Evolutionary conservation across 2,888 invertebrate species (phyloP).

Genomic region (Campaea margaritaria): DNA sequence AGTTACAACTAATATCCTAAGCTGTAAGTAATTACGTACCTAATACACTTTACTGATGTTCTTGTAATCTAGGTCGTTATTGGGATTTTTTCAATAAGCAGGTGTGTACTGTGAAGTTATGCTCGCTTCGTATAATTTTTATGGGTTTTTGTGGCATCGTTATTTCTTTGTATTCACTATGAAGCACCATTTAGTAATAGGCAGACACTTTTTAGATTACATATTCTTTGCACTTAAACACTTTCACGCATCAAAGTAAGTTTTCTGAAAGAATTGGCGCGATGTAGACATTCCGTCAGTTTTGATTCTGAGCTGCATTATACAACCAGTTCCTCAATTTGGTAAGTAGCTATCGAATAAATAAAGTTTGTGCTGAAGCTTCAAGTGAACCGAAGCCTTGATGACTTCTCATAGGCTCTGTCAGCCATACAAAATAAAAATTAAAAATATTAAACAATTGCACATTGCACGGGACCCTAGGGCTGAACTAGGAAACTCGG

Average conservation of each 20-base stretch:
- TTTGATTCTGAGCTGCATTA: too few relatives aligned
- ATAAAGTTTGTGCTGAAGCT: too few relatives aligned
- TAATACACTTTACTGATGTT: slow-evolving; percentile 52
- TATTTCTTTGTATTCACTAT: slow-evolving; percentile 9
- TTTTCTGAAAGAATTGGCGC: background rate
- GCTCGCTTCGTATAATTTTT: slow-evolving; percentile 15
- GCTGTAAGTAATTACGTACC: slow-evolving; percentile 18
- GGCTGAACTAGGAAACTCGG: too few relatives aligned
- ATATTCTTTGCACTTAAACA: background rate
- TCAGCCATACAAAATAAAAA: too few relatives aligned
- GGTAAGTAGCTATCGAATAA: too few relatives aligned
- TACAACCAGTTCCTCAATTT: too few relatives aligned
- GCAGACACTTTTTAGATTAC: slow-evolving; percentile 12
- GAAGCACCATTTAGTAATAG: slow-evolving; percentile 2
- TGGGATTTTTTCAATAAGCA: slow-evolving; percentile 76
- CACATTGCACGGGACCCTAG: too few relatives aligned
- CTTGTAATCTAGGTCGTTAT: slow-evolving; percentile 77
- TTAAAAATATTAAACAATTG: too few relatives aligned
- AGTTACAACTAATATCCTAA: slow-evolving; percentile 19
- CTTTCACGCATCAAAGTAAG: too few relatives aligned
- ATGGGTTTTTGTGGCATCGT: slow-evolving; percentile 13
- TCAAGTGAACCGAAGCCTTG: too few relatives aligned
- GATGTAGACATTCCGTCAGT: background rate
- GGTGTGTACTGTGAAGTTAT: slow-evolving; percentile 67
- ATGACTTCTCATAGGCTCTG: too few relatives aligned